phyloP scores from a whole-genome alignment of 2,888 invertebrate species.

The Drosophila fulvimacula region DNA sequence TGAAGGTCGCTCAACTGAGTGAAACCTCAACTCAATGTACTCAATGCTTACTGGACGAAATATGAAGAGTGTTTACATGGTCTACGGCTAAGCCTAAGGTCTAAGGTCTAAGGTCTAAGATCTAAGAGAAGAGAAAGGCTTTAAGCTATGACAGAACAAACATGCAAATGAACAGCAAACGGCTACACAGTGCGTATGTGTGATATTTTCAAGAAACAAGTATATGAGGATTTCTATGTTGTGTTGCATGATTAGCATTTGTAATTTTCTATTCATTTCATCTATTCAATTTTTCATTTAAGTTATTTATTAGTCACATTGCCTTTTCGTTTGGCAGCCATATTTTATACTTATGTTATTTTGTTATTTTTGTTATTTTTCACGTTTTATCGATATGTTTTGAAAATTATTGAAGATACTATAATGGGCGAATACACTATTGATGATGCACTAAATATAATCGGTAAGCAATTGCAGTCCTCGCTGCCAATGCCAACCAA shows the following conservation, averaged over 20 bases:
- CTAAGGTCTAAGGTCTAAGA: slow-evolving; percentile 17
- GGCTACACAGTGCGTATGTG: slow-evolving; percentile 22
- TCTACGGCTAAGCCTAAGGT: slow-evolving; percentile 26
- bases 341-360: no score
- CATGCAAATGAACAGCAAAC: slow-evolving; percentile 50
- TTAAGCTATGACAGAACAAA: slow-evolving; percentile 34
- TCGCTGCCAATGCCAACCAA: neutral
- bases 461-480: slow-evolving; percentile 39
- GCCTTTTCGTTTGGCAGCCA: no score
- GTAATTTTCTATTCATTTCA: neutral
- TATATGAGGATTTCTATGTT: neutral
- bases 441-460: slow-evolving; percentile 36
- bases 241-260: neutral
- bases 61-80: slow-evolving; percentile 45
- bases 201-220: neutral
- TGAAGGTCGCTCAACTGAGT: slow-evolving; percentile 32
- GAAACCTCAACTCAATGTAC: slow-evolving; percentile 64
- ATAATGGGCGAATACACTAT: slow-evolving; percentile 24
- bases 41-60: slow-evolving; percentile 57
- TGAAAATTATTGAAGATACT: no score
- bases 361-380: no score
- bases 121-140: slow-evolving; percentile 23
- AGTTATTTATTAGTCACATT: neutral
- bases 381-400: no score
- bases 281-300: neutral